Percentiles rank a stretch among this genome's conserved stretches.
phyloP scores from a whole-genome alignment of 2,888 invertebrate genomes.

The Noctua janthe region DNA sequence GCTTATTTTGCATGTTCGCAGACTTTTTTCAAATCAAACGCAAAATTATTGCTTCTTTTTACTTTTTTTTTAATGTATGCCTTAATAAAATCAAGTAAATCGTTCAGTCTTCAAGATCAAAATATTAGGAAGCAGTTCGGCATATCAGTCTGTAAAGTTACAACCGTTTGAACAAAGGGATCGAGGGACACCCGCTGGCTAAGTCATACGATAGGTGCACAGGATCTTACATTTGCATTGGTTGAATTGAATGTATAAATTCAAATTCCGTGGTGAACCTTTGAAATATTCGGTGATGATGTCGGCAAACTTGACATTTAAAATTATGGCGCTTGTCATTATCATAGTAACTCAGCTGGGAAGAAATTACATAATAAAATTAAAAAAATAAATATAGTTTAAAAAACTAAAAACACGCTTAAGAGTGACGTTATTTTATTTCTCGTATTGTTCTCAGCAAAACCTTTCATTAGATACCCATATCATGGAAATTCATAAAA shows the following conservation, averaged over 20 bases:
- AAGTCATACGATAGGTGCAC: constrained; percentile 52
- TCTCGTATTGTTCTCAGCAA: not conserved
- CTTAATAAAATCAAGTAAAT: constrained; percentile 7
- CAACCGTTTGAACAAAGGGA: constrained; percentile 53
- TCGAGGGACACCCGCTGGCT: constrained; percentile 26
- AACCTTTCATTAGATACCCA: not conserved
- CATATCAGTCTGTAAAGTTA: constrained; percentile 51
- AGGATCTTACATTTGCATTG: constrained; percentile 38
- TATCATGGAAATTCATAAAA: not conserved
- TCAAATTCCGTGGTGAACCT: not conserved
- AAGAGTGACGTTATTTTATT: too few relatives aligned
- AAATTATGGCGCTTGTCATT: not conserved
- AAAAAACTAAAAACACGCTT: not conserved
- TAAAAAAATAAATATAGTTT: too few relatives aligned
- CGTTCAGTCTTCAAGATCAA: constrained; percentile 24
- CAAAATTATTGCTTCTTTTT: not conserved
- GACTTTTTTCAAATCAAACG: not conserved
- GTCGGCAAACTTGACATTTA: not conserved
- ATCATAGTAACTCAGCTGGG: fast-evolving
- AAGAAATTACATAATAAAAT: too few relatives aligned
- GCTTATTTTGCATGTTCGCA: too few relatives aligned
- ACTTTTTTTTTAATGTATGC: not conserved
- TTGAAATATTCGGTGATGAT: not conserved
- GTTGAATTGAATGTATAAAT: constrained; percentile 47
- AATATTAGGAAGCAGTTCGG: constrained; percentile 29